Percentiles rank a stretch among this genome's conserved stretches.
Evolutionary conservation across 2,888 invertebrate species (phyloP).

Genomic region (Drosophila anceps): DNA sequence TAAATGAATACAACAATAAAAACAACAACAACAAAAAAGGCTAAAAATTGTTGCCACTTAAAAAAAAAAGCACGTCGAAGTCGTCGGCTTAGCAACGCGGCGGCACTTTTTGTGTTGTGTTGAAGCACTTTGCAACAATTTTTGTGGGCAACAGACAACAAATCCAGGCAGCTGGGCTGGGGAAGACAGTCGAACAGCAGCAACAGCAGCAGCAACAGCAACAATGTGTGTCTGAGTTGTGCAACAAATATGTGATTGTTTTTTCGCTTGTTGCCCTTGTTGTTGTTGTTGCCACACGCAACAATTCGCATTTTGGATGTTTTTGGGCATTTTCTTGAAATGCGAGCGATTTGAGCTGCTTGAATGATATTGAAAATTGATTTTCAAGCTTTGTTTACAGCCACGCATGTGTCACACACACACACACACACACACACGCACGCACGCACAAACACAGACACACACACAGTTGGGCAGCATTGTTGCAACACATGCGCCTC

Average conservation of each 20-base stretch:
- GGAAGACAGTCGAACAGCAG: slow-evolving; percentile 8
- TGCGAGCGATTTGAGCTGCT: slow-evolving; percentile 37
- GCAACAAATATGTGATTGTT: slow-evolving; percentile 41
- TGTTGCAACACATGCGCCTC: slow-evolving; percentile 14
- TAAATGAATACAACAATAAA: slow-evolving; percentile 11
- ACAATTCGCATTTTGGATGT: slow-evolving; percentile 30
- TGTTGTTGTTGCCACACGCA: slow-evolving; percentile 38
- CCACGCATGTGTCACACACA: slow-evolving; percentile 21
- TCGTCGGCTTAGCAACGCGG: slow-evolving; percentile 54
- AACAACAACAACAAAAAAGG: slow-evolving; percentile 23
- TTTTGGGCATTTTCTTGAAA: slow-evolving; percentile 34
- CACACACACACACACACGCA: slow-evolving; percentile 1
- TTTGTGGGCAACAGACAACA: slow-evolving; percentile 59
- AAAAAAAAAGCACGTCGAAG: slow-evolving; percentile 38
- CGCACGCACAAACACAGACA: neutral
- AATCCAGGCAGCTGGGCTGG: slow-evolving; percentile 20
- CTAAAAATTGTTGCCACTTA: slow-evolving; percentile 68
- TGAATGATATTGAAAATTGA: slow-evolving; percentile 71
- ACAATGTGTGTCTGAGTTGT: slow-evolving; percentile 53
- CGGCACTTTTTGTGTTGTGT: slow-evolving; percentile 61
- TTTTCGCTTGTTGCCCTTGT: too few relatives aligned
- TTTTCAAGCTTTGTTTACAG: slow-evolving; percentile 46
- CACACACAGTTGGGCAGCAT: neutral
- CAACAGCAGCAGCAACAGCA: slow-evolving; percentile 32
- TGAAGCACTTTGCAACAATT: slow-evolving; percentile 70